A percentile compares a stretch with the other conserved stretches of the same genome.
Evolutionary conservation across 92 coral and sea anemone genomes (phyloP).

Genomic region (Isaurus tuberculatus): DNA sequence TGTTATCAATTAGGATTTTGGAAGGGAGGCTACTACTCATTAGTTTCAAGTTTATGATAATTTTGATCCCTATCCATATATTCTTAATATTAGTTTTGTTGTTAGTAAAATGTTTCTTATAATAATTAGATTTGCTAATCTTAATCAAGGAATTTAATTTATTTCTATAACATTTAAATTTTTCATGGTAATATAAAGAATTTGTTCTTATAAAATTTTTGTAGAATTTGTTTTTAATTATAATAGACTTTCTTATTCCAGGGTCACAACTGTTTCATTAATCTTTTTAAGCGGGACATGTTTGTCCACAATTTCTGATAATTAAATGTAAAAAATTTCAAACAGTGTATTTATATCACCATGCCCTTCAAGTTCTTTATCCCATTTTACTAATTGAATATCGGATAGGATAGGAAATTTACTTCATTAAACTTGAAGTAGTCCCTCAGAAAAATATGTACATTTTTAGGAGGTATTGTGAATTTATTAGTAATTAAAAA

Average conservation of each 20-base stretch:
- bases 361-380: slow-evolving; percentile 4
- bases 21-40: slow-evolving; percentile 50
- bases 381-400: slow-evolving; percentile 35
- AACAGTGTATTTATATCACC: slow-evolving; percentile 18
- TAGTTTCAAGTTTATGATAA: slow-evolving; percentile 45
- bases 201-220: slow-evolving; percentile 46
- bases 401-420: slow-evolving; percentile 31
- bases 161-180: slow-evolving; percentile 50
- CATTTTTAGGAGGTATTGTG: slow-evolving; percentile 27
- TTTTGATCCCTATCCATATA: slow-evolving; percentile 51
- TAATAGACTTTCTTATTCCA: slow-evolving; percentile 42
- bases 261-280: slow-evolving; percentile 39
- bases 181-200: slow-evolving; percentile 41
- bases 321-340: slow-evolving; percentile 20
- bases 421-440: slow-evolving; percentile 37
- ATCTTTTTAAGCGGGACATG: slow-evolving; percentile 46
- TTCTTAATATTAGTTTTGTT: slow-evolving; percentile 50
- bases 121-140: slow-evolving; percentile 39
- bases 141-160: slow-evolving; percentile 45
- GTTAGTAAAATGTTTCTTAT: slow-evolving; percentile 44
- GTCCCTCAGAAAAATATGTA: slow-evolving; percentile 28
- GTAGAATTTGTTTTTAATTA: slow-evolving; percentile 32
- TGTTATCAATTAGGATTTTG: slow-evolving; percentile 48
- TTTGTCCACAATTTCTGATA: slow-evolving; percentile 48
- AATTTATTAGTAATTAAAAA: slow-evolving; percentile 44